phyloP scores from a whole-genome alignment of 2,888 invertebrate genomes.

The Rambutsinella grinnellia region DNA sequence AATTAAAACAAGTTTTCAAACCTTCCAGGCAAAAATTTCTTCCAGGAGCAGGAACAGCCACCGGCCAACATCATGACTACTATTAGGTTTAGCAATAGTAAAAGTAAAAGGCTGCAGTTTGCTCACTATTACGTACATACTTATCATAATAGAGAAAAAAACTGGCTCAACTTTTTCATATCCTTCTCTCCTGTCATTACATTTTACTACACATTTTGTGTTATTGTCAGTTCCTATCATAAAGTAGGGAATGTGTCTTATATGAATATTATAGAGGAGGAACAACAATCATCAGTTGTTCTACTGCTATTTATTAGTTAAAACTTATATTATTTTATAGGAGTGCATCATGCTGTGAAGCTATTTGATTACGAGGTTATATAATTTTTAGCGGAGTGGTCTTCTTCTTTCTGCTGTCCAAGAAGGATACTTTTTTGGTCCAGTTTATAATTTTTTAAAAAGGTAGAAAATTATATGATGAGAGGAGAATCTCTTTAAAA shows the following conservation, averaged over 20 bases:
- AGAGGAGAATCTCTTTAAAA: too few relatives aligned
- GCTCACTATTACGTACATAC: not conserved
- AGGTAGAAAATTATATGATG: not conserved
- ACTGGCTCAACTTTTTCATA: conserved; percentile 12
- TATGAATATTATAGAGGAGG: not conserved
- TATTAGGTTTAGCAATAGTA: conserved; percentile 10
- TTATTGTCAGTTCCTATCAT: conserved; percentile 22
- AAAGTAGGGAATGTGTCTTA: not conserved
- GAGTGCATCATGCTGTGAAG: conserved; percentile 26
- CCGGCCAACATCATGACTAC: conserved; percentile 18
- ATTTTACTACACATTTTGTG: conserved; percentile 26
- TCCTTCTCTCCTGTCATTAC: conserved; percentile 17
- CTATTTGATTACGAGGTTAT: conserved; percentile 47
- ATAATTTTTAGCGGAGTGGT: too few relatives aligned
- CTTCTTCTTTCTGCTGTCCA: too few relatives aligned
- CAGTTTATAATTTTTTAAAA: not conserved
- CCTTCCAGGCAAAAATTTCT: conserved; percentile 50
- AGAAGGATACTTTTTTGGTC: conserved; percentile 19
- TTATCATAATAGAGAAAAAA: conserved; percentile 7
- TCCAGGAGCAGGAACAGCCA: conserved; percentile 31
- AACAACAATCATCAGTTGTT: not conserved
- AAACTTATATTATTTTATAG: not conserved
- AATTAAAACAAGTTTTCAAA: conserved; percentile 54
- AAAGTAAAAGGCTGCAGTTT: not conserved
- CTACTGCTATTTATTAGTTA: not conserved